Percentiles rank a stretch among this genome's conserved stretches.
phyloP scores from a whole-genome alignment of 2,113 vertebrate species.

The Aleadryas rufinucha region DNA sequence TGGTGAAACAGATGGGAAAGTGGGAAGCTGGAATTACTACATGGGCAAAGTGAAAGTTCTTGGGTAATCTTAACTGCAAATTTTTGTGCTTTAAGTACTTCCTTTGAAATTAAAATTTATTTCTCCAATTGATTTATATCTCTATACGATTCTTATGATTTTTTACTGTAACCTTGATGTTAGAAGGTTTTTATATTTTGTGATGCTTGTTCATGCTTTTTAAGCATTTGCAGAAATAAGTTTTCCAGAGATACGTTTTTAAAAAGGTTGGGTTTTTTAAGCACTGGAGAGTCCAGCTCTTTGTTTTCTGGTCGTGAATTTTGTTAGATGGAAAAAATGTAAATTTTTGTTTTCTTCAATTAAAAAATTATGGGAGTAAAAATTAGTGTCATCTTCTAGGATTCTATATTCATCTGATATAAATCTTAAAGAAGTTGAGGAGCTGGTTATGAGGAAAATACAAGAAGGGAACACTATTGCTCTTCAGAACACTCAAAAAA shows the following conservation, averaged over 20 bases:
- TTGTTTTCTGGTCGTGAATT: not conserved
- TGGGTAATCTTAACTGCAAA: not conserved
- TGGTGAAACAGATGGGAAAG: constrained; percentile 39
- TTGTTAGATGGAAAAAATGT: not conserved
- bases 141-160: not conserved
- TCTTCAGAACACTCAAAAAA: not conserved
- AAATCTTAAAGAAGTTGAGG: constrained; percentile 68
- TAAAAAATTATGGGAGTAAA: not conserved
- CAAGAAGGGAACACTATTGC: not conserved
- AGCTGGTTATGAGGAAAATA: constrained; percentile 59
- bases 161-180: not conserved
- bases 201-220: not conserved
- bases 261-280: not conserved
- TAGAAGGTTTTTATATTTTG: not conserved
- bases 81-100: not conserved
- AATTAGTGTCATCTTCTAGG: constrained; percentile 63
- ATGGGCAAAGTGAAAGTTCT: not conserved
- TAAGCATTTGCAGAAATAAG: not conserved
- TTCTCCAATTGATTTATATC: not conserved
- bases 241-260: not conserved
- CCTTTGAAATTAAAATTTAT: not conserved
- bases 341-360: not conserved
- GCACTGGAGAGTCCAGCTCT: not conserved
- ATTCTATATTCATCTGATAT: constrained; percentile 73
- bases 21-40: constrained; percentile 28